These are phyloP conservation scores for Empis livida DNA, from an alignment of 2,888 invertebrate genomes.

Conservation along the genomic window DNA sequence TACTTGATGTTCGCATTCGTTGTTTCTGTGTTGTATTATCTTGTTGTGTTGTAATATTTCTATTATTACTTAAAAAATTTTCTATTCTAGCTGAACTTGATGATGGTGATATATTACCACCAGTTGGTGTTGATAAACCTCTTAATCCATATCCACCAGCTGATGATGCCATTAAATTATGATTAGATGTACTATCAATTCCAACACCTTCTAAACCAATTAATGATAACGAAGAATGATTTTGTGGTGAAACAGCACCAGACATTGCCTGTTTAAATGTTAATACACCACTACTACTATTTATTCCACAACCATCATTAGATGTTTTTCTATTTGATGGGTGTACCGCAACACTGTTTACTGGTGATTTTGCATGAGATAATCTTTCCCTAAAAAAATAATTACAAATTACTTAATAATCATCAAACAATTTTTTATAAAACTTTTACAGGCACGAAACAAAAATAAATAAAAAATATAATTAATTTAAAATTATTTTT, in stretches of 20 bases:
- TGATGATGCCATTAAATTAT: too few relatives aligned
- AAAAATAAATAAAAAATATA: too few relatives aligned
- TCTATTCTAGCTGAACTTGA: slow-evolving; percentile 6
- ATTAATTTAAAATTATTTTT: background rate
- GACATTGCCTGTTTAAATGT: slow-evolving; percentile 34
- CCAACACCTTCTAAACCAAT: slow-evolving; percentile 8
- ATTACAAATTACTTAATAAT: too few relatives aligned
- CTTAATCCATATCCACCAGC: slow-evolving; percentile 9
- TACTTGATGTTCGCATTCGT: slow-evolving; percentile 33
- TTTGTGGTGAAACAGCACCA: slow-evolving; percentile 33
- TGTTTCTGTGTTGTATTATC: slow-evolving; percentile 24
- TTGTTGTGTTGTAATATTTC: slow-evolving; percentile 11
- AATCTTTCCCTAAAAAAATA: slow-evolving; percentile 24
- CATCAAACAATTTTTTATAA: too few relatives aligned
- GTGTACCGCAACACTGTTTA: slow-evolving; percentile 9
- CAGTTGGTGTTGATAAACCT: slow-evolving; percentile 4
- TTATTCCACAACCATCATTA: slow-evolving; percentile 16
- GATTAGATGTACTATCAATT: slow-evolving; percentile 4
- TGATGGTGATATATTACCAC: slow-evolving; percentile 1
- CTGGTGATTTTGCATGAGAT: slow-evolving; percentile 25
- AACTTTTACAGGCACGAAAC: too few relatives aligned
- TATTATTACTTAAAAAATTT: slow-evolving; percentile 5
- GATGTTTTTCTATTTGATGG: slow-evolving; percentile 6
- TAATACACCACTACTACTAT: slow-evolving; percentile 16
- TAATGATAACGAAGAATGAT: slow-evolving; percentile 10